Evolutionary conservation across 2,888 invertebrate species (phyloP), one percentile per base, ranked within the genome.

Genomic region (Drosophila koepferae): DNA sequence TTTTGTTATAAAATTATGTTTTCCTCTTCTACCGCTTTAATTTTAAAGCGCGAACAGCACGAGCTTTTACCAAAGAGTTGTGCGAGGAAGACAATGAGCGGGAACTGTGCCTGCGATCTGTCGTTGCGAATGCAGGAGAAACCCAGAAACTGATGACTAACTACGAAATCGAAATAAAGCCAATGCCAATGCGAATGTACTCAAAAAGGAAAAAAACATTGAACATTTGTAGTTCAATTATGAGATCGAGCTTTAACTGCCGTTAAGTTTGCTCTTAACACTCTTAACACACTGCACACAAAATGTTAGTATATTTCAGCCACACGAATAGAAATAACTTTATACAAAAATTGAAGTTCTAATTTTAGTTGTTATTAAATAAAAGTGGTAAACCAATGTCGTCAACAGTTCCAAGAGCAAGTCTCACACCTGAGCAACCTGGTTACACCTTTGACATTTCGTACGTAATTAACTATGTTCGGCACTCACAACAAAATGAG

Each of bases 11-110:
- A 80, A 85, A 81, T 74, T 67, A 81, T 75, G 70, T 31, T 64
- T 54, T 58, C 20, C 9, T 9, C 23, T 20, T 38, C 20, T 43
- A 6, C 43, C 20, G 40, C 2, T 28, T n/a, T 9, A n/a, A 31
- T 64, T 53, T 40, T 31, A 44, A 89, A 89, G 85, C 78, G 89
- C 86, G 80, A 89, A 87, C 82, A 87, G 88, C 86, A 86, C 86
- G 88, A 87, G 86, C 73, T 84, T 76, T 70, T 31, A 14, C 31
- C 36, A 31, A 10, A 9, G 9, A 36, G n/a, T 20, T 44, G 36
- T 10, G 8, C n/a, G 18, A 61, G 18, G 63, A 36, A 56, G 8
- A 86, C 87, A 89, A 85, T 66, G 83, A 79, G 63, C 40, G 16
- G 60, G 18, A 60, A 63, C 64, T 89, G 86, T 87, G 48, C 43